These are phyloP conservation scores for Penaeus japonicus DNA, from an alignment of 1,140 invertebrate species.

Conservation along the genomic window DNA sequence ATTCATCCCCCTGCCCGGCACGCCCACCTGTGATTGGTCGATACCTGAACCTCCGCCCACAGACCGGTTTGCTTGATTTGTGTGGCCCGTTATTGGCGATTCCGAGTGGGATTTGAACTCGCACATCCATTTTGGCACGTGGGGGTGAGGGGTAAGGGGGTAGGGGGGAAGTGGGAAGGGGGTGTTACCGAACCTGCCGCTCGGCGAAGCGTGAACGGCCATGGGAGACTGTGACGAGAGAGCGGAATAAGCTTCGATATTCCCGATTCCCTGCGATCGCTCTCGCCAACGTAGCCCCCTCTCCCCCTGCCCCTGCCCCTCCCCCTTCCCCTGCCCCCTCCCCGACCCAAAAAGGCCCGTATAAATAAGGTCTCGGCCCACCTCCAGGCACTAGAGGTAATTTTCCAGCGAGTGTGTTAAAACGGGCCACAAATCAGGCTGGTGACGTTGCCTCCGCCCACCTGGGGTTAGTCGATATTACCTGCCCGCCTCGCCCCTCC, in stretches of 20 bases:
- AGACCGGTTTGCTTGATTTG: constrained; percentile 40
- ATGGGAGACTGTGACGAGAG: neutral
- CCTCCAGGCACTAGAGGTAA: constrained; percentile 13
- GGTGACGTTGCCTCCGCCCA: constrained; percentile 34
- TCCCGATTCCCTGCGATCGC: neutral
- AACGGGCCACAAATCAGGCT: constrained; percentile 43
- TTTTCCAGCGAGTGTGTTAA: constrained; percentile 52
- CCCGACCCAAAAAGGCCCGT: neutral
- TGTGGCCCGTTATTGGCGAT: constrained; percentile 6
- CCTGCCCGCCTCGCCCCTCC: constrained; percentile 9
- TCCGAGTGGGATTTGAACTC: neutral
- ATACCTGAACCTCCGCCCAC: constrained; percentile 33
- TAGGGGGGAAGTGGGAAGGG: neutral
- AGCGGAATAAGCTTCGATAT: neutral
- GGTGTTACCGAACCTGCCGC: no score
- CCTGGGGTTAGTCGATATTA: constrained; percentile 38
- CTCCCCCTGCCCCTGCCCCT: neutral
- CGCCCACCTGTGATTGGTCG: constrained; percentile 42
- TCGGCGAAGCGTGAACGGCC: neutral
- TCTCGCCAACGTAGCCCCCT: neutral
- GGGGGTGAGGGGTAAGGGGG: neutral
- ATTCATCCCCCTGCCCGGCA: constrained; percentile 31
- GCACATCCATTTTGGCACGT: neutral
- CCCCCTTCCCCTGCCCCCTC: neutral
- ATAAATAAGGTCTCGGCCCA: neutral